These are phyloP conservation scores for Tringa solitaria DNA, from an alignment of 2,113 vertebrate genomes.

Conservation along the genomic window DNA sequence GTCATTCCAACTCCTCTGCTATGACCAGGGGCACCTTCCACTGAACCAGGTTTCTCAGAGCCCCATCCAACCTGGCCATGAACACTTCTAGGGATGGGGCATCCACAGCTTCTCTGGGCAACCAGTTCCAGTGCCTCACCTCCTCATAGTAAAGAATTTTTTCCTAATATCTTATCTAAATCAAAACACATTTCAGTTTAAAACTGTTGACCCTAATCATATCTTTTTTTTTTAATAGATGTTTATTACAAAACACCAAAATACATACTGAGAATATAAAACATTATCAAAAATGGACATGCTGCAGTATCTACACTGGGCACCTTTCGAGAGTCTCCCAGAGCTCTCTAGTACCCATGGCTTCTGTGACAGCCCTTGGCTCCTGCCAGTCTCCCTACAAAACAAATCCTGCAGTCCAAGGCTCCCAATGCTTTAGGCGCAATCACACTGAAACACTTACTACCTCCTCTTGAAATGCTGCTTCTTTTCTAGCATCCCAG, in stretches of 20 bases:
- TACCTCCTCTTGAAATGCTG: constrained; percentile 40
- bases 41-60: background rate
- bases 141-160: background rate
- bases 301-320: background rate
- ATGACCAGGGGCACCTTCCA: background rate
- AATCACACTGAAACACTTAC: background rate
- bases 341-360: background rate
- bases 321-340: background rate
- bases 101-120: background rate
- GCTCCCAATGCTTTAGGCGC: background rate
- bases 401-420: background rate
- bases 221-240: background rate
- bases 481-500: constrained; percentile 83
- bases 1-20: background rate
- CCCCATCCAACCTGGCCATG: background rate
- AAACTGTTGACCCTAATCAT: background rate
- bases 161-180: background rate
- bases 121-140: background rate
- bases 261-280: background rate
- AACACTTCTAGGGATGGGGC: background rate
- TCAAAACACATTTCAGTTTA: background rate
- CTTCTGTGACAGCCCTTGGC: background rate
- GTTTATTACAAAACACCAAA: background rate
- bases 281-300: background rate
- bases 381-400: background rate